Percentiles rank a stretch among this genome's conserved stretches.
phyloP scores from a whole-genome alignment of 2,888 invertebrate genomes.

The Zhengitettix transpicula region DNA sequence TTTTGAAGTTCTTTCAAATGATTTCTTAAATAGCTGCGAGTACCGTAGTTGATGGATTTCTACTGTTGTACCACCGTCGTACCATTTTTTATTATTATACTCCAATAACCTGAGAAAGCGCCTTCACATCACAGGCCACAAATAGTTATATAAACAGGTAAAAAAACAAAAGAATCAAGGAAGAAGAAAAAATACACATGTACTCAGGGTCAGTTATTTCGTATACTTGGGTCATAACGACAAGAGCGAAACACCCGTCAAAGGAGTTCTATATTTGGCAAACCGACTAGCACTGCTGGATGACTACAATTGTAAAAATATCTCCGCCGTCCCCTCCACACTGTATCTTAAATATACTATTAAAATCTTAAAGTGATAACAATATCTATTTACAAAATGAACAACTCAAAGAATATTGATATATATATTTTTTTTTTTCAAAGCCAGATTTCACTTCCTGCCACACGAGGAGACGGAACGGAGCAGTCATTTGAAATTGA shows the following conservation, averaged over 20 bases:
- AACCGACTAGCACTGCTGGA: slow-evolving; percentile 7
- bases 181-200: too few relatives aligned
- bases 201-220: not conserved
- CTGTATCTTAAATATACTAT: too few relatives aligned
- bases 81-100: not conserved
- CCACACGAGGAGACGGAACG: too few relatives aligned
- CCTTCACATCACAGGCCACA: slow-evolving; percentile 6
- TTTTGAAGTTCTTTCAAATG: too few relatives aligned
- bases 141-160: slow-evolving; percentile 6
- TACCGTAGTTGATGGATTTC: not conserved
- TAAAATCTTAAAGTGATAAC: too few relatives aligned
- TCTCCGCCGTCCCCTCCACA: not conserved
- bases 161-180: too few relatives aligned
- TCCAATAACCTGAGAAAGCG: slow-evolving; percentile 2
- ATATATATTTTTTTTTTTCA: too few relatives aligned
- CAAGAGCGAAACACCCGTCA: not conserved
- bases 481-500: too few relatives aligned
- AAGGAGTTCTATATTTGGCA: slow-evolving; percentile 2
- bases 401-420: too few relatives aligned
- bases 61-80: not conserved
- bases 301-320: slow-evolving; percentile 5
- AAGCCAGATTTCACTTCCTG: too few relatives aligned
- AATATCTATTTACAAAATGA: too few relatives aligned
- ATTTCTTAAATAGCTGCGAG: too few relatives aligned
- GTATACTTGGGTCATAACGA: slow-evolving; percentile 6